phyloP scores from a whole-genome alignment of 2,113 vertebrate species.

The Rhineura floridana region DNA sequence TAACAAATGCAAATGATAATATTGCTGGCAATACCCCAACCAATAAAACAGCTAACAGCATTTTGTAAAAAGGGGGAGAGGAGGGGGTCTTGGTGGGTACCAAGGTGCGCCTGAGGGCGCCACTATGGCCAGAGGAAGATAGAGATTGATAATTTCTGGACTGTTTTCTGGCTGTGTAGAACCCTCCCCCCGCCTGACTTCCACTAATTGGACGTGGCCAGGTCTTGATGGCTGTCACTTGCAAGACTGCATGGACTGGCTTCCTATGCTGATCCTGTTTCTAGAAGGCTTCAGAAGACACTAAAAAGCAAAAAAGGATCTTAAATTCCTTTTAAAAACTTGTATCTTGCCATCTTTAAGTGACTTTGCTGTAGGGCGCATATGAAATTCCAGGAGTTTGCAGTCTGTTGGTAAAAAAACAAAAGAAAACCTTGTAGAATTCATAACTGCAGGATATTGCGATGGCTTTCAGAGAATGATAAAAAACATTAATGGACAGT shows the following conservation, averaged over 20 bases:
- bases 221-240: neutral
- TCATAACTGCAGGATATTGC: neutral
- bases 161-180: no score
- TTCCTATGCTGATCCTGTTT: neutral
- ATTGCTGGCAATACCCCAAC: no score
- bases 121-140: no score
- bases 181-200: neutral
- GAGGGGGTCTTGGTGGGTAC: neutral
- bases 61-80: no score
- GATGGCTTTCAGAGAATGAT: neutral
- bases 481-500: neutral
- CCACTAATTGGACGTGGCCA: neutral
- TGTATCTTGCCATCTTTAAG: neutral
- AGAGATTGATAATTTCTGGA: no score
- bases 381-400: neutral
- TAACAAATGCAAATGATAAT: no score
- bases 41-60: no score
- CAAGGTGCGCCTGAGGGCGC: no score
- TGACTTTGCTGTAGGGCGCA: neutral
- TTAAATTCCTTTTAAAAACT: neutral
- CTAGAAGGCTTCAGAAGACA: neutral
- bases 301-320: neutral
- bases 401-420: neutral
- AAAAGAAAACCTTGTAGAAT: neutral
- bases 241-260: neutral